phyloP scores from a whole-genome alignment of 2,113 vertebrate genomes.

The Marmota flaviventris region DNA sequence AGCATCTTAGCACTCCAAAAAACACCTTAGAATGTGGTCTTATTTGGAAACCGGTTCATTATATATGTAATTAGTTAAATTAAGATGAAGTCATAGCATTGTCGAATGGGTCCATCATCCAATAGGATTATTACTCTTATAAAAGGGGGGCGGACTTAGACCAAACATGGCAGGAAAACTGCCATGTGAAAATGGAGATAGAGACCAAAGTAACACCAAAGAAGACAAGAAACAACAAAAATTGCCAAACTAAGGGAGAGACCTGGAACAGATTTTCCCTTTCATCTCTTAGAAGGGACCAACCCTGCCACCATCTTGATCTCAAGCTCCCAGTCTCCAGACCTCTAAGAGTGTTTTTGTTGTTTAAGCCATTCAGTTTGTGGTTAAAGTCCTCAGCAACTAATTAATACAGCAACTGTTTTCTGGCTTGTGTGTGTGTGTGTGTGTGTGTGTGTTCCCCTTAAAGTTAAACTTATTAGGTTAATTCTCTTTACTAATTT shows the following conservation, averaged over 20 bases:
- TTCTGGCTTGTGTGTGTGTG: too few relatives aligned
- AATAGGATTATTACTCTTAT: neutral
- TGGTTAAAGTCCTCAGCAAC: neutral
- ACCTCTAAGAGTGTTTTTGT: neutral
- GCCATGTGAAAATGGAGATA: neutral
- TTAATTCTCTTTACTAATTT: constrained; percentile 12
- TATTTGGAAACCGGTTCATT: neutral
- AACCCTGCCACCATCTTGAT: neutral
- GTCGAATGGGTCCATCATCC: neutral
- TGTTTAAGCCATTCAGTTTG: neutral
- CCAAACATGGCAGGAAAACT: neutral
- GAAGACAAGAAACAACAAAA: neutral
- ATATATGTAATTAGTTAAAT: neutral
- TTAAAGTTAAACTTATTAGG: neutral
- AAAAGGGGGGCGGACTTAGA: neutral
- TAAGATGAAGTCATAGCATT: neutral
- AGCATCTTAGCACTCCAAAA: neutral
- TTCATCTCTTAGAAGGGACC: neutral
- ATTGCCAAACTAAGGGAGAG: too few relatives aligned
- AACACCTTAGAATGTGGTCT: neutral
- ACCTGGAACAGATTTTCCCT: neutral
- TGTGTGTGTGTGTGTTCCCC: too few relatives aligned
- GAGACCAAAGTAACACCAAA: neutral
- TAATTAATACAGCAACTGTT: neutral
- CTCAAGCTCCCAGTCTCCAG: neutral